Conservation (phyloP, 2,797 vertebrate genomes). For the Sebastes trivittatus region DNA sequence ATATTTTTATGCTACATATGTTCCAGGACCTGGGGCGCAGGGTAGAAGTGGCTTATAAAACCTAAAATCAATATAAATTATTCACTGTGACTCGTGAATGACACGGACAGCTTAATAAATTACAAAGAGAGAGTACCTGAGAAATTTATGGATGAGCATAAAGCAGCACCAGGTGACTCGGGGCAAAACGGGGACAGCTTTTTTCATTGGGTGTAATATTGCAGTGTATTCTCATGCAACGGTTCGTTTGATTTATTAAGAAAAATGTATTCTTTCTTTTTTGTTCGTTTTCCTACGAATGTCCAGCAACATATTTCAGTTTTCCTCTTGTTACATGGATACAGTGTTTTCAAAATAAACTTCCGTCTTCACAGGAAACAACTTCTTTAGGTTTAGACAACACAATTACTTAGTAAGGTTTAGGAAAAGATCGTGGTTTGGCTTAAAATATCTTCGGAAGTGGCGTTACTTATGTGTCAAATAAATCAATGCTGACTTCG, state of each 20-base stretch:
- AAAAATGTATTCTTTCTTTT: no score
- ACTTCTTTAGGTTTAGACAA: no score
- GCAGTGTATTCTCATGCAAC: not conserved
- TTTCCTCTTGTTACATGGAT: no score
- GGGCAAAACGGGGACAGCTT: conserved; percentile 38
- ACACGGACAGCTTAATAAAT: conserved; percentile 41
- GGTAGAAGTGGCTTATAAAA: conserved; percentile 31
- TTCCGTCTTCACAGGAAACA: no score
- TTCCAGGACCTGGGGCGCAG: conserved; percentile 20
- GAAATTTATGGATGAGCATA: conserved; percentile 46
- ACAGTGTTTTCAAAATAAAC: no score
- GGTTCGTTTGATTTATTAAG: no score
- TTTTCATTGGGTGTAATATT: conserved; percentile 34
- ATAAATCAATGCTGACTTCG: not conserved
- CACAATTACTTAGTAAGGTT: fast-evolving
- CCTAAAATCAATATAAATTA: conserved; percentile 51
- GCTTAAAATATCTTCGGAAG: no score
- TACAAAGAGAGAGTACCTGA: not conserved
- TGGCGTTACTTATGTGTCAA: not conserved
- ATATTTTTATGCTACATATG: conserved; percentile 35
- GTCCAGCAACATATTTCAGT: fast-evolving
- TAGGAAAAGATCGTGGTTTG: no score
- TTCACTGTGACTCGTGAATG: conserved; percentile 28
- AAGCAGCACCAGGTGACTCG: conserved; percentile 55
- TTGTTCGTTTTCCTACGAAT: no score